Evolutionary conservation across 1,140 invertebrate genomes (phyloP).

Genomic region (Drosophila tristis): DNA sequence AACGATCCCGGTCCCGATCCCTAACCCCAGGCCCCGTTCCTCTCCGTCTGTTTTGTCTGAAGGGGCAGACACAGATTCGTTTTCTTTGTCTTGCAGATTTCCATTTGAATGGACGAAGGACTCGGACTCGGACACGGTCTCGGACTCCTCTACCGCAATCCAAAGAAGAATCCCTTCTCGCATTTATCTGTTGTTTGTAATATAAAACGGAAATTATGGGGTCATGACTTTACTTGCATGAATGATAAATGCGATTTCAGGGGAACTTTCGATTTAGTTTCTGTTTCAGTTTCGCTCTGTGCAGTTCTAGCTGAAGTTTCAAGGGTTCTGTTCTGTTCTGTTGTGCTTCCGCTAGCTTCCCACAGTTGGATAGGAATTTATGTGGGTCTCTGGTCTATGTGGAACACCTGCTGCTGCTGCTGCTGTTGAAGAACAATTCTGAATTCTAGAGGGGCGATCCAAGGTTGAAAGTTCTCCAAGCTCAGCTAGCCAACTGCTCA

Average conservation of each 20-base stretch:
- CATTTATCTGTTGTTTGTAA: slow-evolving; percentile 37
- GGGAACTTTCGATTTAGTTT: slow-evolving; percentile 18
- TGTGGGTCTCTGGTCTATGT: slow-evolving; percentile 8
- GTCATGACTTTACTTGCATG: slow-evolving; percentile 68
- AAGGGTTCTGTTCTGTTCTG: too few species aligned
- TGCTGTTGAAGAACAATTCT: slow-evolving; percentile 69
- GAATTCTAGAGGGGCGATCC: slow-evolving; percentile 38
- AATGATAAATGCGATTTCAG: slow-evolving; percentile 37
- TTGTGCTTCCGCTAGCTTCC: slow-evolving; percentile 38
- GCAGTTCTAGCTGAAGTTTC: background rate
- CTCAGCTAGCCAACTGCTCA: slow-evolving; percentile 57
- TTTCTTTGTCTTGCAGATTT: slow-evolving; percentile 46
- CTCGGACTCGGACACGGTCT: background rate
- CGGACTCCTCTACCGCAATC: slow-evolving; percentile 10
- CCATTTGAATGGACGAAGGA: slow-evolving; percentile 55
- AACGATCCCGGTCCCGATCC: slow-evolving; percentile 1
- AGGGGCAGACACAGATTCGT: slow-evolving; percentile 18
- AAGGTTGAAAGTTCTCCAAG: slow-evolving; percentile 53
- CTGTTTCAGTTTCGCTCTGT: slow-evolving; percentile 4
- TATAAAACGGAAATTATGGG: slow-evolving; percentile 55
- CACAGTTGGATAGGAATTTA: slow-evolving; percentile 40
- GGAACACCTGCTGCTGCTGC: slow-evolving; percentile 65
- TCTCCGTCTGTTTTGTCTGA: slow-evolving; percentile 42
- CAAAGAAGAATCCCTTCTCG: slow-evolving; percentile 21
- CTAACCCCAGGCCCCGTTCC: slow-evolving; percentile 4